A percentile compares a stretch with the other conserved stretches of the same genome.
These are phyloP conservation scores for Lacanobia wlatinum DNA, from an alignment of 2,888 invertebrate genomes.

Conservation along the genomic window DNA sequence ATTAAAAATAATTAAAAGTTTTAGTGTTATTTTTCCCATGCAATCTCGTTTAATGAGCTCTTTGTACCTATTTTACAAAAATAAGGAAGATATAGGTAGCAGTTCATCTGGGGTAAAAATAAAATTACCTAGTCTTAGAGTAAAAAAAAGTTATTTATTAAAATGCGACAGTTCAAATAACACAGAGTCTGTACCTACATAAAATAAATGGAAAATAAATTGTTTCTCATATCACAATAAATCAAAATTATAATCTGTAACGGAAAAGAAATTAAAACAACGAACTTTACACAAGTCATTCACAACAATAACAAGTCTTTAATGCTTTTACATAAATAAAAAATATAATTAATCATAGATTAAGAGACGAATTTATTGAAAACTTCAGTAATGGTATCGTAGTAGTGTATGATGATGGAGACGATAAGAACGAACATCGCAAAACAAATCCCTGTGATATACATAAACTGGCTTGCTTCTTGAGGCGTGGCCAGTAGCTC, in stretches of 20 bases:
- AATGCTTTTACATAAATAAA: constrained; percentile 52
- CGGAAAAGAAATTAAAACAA: constrained; percentile 55
- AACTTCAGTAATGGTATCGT: constrained; percentile 79
- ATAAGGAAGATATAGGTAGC: neutral
- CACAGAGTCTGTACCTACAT: constrained; percentile 74
- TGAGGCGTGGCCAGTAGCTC: constrained; percentile 89
- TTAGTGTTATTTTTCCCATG: neutral
- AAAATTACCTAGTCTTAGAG: constrained; percentile 30
- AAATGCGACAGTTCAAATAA: constrained; percentile 73
- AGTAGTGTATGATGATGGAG: constrained; percentile 92
- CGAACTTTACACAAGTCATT: constrained; percentile 50
- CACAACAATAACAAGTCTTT: constrained; percentile 66
- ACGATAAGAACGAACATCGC: constrained; percentile 92
- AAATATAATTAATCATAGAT: constrained; percentile 50
- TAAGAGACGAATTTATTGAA: constrained; percentile 77
- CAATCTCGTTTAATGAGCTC: too few relatives aligned
- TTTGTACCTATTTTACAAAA: neutral
- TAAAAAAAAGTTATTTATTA: constrained; percentile 74
- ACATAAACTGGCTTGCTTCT: constrained; percentile 91
- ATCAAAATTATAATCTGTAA: constrained; percentile 60
- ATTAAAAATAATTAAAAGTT: neutral
- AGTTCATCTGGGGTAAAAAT: neutral
- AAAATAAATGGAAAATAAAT: constrained; percentile 66
- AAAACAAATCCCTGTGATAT: constrained; percentile 91
- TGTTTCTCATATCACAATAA: constrained; percentile 43